These are phyloP conservation scores for Aethina tumida DNA, from an alignment of 1,140 invertebrate genomes.

Conservation along the genomic window DNA sequence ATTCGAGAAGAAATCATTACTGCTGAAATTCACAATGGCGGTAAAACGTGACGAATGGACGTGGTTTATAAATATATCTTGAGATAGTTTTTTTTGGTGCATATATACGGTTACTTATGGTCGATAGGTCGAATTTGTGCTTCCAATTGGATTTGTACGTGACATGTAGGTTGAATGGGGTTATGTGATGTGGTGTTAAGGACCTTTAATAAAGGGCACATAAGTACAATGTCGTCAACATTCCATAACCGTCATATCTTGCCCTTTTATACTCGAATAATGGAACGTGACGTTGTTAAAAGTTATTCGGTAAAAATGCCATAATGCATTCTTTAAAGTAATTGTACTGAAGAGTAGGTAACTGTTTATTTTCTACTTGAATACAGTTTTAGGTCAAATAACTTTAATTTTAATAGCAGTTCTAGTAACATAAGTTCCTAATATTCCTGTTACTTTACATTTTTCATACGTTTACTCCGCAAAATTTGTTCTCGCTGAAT, in stretches of 20 bases:
- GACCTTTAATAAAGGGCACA: background rate
- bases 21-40: slow-evolving; percentile 31
- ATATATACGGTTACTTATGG: background rate
- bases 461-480: too few relatives aligned
- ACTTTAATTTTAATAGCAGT: slow-evolving; percentile 31
- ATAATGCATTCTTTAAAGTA: slow-evolving; percentile 26
- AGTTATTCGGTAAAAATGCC: too few relatives aligned
- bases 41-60: slow-evolving; percentile 28
- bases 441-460: too few relatives aligned
- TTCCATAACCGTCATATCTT: too few relatives aligned
- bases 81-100: slow-evolving; percentile 6
- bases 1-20: slow-evolving; percentile 20
- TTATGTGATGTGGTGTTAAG: background rate
- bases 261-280: too few relatives aligned
- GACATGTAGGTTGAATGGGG: background rate
- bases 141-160: background rate
- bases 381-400: slow-evolving; percentile 37
- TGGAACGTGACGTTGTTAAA: too few relatives aligned
- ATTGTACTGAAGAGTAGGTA: slow-evolving; percentile 30
- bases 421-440: slow-evolving; percentile 8
- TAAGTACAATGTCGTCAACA: too few relatives aligned
- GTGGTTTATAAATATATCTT: slow-evolving; percentile 15
- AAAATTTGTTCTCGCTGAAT: too few relatives aligned
- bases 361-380: slow-evolving; percentile 35
- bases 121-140: background rate